Percentiles rank a stretch among this genome's conserved stretches.
Evolutionary conservation across 2,113 vertebrate genomes (phyloP).

Genomic region (Gila orcuttii): DNA sequence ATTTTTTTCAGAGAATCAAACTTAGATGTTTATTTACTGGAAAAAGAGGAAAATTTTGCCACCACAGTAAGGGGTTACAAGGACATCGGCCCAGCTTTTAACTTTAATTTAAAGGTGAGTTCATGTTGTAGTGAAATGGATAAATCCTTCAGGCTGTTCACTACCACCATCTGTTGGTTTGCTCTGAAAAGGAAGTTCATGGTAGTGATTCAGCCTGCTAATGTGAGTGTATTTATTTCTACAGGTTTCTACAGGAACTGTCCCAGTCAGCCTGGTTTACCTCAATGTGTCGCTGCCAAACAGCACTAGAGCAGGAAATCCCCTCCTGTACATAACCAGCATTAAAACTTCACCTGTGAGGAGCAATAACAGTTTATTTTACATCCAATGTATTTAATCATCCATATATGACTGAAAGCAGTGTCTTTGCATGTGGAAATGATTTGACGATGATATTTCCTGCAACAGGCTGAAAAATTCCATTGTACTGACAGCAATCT

Average conservation of each 20-base stretch:
- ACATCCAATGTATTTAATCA: too few relatives aligned
- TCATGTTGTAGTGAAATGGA: neutral
- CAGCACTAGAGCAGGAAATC: slow-evolving; percentile 73
- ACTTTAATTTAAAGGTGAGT: slow-evolving; percentile 84
- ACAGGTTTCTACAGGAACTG: slow-evolving; percentile 79
- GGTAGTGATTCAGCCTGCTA: neutral
- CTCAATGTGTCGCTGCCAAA: slow-evolving; percentile 76
- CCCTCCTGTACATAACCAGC: slow-evolving; percentile 78
- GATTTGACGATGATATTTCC: neutral
- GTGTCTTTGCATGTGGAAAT: neutral
- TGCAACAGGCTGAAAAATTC: slow-evolving; percentile 73
- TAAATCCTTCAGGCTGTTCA: neutral
- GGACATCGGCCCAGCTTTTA: slow-evolving; percentile 83
- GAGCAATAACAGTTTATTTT: too few relatives aligned
- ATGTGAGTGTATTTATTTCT: neutral
- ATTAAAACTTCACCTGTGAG: slow-evolving; percentile 76
- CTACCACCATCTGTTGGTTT: neutral
- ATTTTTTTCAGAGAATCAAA: slow-evolving; percentile 75
- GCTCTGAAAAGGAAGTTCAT: neutral
- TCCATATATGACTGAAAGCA: neutral
- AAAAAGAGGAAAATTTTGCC: slow-evolving; percentile 66
- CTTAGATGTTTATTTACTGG: slow-evolving; percentile 81
- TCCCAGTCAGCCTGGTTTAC: slow-evolving; percentile 74
- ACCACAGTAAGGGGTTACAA: slow-evolving; percentile 72
- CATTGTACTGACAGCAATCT: slow-evolving; percentile 70